Evolutionary conservation across 2,888 invertebrate genomes (phyloP), one percentile per base, ranked within the genome.

Genomic region (Incurvaria masculella): DNA sequence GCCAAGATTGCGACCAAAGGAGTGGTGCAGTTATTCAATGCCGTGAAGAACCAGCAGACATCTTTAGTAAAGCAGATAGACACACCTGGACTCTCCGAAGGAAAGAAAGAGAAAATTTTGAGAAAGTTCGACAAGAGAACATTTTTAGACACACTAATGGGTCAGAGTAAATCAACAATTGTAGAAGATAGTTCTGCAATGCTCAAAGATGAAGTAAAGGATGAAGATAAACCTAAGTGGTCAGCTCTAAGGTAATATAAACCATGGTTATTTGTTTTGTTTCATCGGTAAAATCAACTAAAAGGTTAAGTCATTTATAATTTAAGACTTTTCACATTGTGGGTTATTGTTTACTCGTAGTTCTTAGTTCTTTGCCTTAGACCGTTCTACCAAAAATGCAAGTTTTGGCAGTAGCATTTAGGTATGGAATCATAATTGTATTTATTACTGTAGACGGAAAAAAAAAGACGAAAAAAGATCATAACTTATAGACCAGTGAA

Each of bases 1-100:
- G 76, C 87, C 27, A 92, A 89, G 80, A 89, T 94, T 58, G 94
- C 94, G 10, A 95, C 94, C 33, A 91, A 89, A 65, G 96, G 95
- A 60, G 94, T 95, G 1, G 94, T 96, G 0, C 94, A 95, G 63
- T 73, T 96, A 52, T 96, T 95, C 61, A 96, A 96, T 80, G 91
- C 93, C 26, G 94, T 96, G 0, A 85, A 84, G 59, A 82, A 87
- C 57, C 94, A 95, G 66, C 94, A 95, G 66, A 89, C 86, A 64
- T 83, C 85, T 47, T 71, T 94, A 44, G 83, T 85, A 42, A 81
- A 80, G 49, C 86, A 91, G 67, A 64, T 94, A 45, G 74, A 83
- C 46, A 81, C 86, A 57, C 87, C 83, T 51, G 88, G 89, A n/a
- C 80, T 87, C 19, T 78, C 91, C 27, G 90, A 91, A 64, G 81